These are phyloP conservation scores for Sebastes reedi DNA, from an alignment of 2,797 vertebrate species.

Conservation along the genomic window DNA sequence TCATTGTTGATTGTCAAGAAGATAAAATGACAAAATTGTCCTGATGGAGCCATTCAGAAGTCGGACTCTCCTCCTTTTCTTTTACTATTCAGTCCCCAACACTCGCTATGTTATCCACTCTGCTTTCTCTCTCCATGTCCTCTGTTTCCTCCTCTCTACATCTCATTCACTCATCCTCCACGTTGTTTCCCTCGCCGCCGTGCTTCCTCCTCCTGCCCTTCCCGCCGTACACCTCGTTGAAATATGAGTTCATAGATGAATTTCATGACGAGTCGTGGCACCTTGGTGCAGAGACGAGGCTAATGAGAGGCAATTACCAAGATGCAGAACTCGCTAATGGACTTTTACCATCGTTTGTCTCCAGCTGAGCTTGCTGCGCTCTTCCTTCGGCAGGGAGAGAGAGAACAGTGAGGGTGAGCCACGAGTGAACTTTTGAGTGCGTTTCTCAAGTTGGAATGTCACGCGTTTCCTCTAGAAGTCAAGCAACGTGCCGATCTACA, in stretches of 20 bases:
- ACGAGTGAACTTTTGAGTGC: conserved; percentile 1
- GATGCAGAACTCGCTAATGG: conserved; percentile 61
- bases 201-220: conserved; percentile 12
- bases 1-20: background rate
- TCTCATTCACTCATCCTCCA: background rate
- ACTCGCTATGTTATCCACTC: background rate
- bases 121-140: background rate
- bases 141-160: conserved; percentile 2
- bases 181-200: background rate
- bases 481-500: background rate
- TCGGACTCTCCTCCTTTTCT: background rate
- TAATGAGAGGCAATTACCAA: conserved; percentile 60
- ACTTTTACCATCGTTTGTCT: conserved; percentile 51
- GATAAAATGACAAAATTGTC: background rate
- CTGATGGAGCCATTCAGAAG: background rate
- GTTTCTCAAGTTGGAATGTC: background rate
- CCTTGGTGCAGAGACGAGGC: conserved; percentile 37
- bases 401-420: background rate
- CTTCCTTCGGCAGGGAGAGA: background rate
- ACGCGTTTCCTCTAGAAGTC: background rate
- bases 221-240: conserved; percentile 24
- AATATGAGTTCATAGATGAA: conserved; percentile 44
- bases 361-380: conserved; percentile 23
- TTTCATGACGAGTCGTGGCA: conserved; percentile 27
- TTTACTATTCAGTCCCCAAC: background rate